phyloP scores from a whole-genome alignment of 2,888 invertebrate species.

The Nematopogon swammerdamellus region DNA sequence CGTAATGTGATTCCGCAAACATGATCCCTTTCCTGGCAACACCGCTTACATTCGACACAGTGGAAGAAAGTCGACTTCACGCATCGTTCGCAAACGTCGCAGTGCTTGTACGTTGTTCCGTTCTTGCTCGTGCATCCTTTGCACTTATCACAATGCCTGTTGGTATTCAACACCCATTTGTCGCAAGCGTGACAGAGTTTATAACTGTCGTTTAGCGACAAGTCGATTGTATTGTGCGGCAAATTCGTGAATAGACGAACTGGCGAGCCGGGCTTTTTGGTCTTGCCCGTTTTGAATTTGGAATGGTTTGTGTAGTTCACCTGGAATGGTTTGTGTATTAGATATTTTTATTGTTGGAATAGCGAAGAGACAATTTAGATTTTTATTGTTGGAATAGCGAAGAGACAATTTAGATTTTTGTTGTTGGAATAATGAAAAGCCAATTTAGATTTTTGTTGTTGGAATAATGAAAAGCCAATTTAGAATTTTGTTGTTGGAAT shows the following conservation, averaged over 20 bases:
- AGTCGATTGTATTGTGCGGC: slow-evolving; percentile 42
- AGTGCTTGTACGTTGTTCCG: slow-evolving; percentile 73
- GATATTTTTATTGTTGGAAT: too few species aligned
- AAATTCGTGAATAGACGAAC: slow-evolving; percentile 88
- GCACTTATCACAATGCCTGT: slow-evolving; percentile 41
- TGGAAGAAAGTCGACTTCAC: slow-evolving; percentile 85
- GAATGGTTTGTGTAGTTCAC: slow-evolving; percentile 79
- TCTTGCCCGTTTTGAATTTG: slow-evolving; percentile 63
- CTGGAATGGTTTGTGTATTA: slow-evolving; percentile 32
- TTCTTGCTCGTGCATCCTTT: slow-evolving; percentile 46
- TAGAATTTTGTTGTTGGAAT: too few species aligned
- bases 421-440: too few species aligned
- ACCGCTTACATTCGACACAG: slow-evolving; percentile 69
- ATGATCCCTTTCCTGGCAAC: slow-evolving; percentile 44
- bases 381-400: too few species aligned
- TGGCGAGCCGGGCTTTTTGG: slow-evolving; percentile 74
- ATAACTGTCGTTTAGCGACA: slow-evolving; percentile 62
- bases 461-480: too few species aligned
- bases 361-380: too few species aligned
- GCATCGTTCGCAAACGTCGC: slow-evolving; percentile 71
- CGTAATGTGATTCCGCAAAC: slow-evolving; percentile 32
- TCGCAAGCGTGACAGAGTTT: slow-evolving; percentile 71
- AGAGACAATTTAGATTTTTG: too few species aligned
- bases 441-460: too few species aligned
- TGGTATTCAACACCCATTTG: slow-evolving; percentile 55